Conservation (phyloP, 2,888 invertebrate genomes). For the Caenorhabditis sp. region DNA sequence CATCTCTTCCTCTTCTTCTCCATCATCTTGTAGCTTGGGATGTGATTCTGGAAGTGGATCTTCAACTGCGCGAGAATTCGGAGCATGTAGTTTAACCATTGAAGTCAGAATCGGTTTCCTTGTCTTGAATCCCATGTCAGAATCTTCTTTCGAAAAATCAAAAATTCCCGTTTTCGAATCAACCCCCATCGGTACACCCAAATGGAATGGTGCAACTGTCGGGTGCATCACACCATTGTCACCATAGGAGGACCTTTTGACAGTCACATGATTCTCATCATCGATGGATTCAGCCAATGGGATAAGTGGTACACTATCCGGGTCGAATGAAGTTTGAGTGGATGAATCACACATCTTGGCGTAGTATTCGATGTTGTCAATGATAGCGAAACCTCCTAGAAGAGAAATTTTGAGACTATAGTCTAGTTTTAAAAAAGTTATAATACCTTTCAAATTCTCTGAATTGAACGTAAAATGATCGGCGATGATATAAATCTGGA, state of each 20-base stretch:
- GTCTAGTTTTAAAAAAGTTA: not conserved
- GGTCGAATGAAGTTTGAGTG: conserved; percentile 18
- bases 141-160: conserved; percentile 10
- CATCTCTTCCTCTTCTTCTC: not conserved
- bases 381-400: conserved; percentile 68
- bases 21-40: conserved; percentile 3
- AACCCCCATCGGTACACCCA: conserved; percentile 18
- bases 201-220: conserved; percentile 9
- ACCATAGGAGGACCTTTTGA: conserved; percentile 15
- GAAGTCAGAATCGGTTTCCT: not conserved
- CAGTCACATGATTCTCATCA: conserved; percentile 24
- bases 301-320: conserved; percentile 16
- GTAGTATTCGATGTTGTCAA: conserved; percentile 68
- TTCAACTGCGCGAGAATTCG: not conserved
- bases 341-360: conserved; percentile 58
- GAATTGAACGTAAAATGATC: conserved; percentile 67
- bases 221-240: too few relatives aligned
- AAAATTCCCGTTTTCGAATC: conserved; percentile 17
- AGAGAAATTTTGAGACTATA: not conserved
- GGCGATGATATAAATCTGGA: conserved; percentile 66
- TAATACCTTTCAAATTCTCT: conserved; percentile 56
- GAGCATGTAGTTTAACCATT: not conserved
- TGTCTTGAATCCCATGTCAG: too few relatives aligned
- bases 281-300: conserved; percentile 32
- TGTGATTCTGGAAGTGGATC: not conserved